Evolutionary conservation across 2,888 invertebrate species (phyloP).

Genomic region (Lottia gigantea): DNA sequence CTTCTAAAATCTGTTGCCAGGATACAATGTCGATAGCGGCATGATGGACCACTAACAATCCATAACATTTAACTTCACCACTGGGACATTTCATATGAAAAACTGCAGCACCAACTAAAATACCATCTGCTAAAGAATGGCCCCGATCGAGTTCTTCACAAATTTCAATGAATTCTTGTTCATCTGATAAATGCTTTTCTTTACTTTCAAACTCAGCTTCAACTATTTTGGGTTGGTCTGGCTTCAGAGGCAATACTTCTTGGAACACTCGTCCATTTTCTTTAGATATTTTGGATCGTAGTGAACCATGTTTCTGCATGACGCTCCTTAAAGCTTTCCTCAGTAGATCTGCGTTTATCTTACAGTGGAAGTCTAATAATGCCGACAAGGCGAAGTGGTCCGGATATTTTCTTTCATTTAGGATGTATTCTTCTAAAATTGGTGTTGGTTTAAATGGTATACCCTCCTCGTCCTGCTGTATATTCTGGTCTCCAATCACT

Average conservation of each 20-base stretch:
- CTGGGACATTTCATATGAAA: neutral
- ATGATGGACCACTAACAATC: neutral
- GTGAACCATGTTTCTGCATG: neutral
- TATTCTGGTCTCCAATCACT: neutral
- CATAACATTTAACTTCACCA: neutral
- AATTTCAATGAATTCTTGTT: neutral
- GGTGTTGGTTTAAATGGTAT: neutral
- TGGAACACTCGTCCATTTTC: neutral
- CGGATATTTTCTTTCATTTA: neutral
- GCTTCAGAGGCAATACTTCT: neutral
- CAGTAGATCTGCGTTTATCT: neutral
- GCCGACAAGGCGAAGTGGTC: neutral
- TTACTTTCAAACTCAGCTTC: neutral
- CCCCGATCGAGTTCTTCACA: neutral
- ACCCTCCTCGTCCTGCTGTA: neutral
- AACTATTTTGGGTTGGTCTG: neutral
- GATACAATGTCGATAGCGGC: neutral
- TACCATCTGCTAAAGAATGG: neutral
- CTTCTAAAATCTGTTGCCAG: neutral
- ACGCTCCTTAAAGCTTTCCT: slow-evolving; percentile 1
- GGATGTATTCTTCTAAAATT: neutral
- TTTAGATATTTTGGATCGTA: neutral
- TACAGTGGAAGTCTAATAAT: neutral
- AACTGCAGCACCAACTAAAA: neutral
- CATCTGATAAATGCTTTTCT: neutral